Evolutionary conservation across 2,888 invertebrate species (phyloP), one percentile per base, ranked within the genome.

Genomic region (Erebia ligea): DNA sequence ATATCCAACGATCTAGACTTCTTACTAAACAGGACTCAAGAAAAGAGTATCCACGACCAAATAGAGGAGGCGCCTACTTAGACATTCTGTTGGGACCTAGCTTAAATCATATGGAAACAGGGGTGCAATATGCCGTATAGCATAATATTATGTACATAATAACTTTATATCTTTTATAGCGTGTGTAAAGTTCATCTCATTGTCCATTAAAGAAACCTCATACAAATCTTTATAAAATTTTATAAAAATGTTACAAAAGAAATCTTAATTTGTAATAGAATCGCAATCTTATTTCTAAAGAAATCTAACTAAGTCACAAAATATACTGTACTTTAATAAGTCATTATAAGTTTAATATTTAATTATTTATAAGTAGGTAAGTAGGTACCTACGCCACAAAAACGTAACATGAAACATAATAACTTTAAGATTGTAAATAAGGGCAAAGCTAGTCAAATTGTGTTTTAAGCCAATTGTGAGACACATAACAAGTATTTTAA

Each of bases 1-100:
- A 97, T 97, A 81, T 96, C 96, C 1, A 96, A 96, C 82, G 97
- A 97, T 89, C 90, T 97, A 78, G 97, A 97, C 88, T 97, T 97
- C 90, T 90, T 97, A 78, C 90, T 97, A 73, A 97, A 97, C 86
- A 94, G 96, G 74, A 95, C 94, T 73, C 92, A 90, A 73, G 76
- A 80, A 64, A 83, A 82, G 79, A 81, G 79, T 71, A 71, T 80
- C 73, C 79, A 83, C 68, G 86, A 90, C 76, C 84, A 87, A 79
- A 90, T 89, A 76, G 88, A 90, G 73, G 88, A 91, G 78, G 90
- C 87, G 2, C 90, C 91, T 40, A 90, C 90, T 83, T 91, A 91
- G 87, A 73, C 73, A 67, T 70, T 1, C 45, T 56, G 21, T 13
- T 59, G 59, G 68, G 61, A 73, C 62, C 70, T 72, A 75, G 78